Base-by-base conservation (phyloP, 2,888 invertebrate species). In the Acrobeloides nanus region DNA sequence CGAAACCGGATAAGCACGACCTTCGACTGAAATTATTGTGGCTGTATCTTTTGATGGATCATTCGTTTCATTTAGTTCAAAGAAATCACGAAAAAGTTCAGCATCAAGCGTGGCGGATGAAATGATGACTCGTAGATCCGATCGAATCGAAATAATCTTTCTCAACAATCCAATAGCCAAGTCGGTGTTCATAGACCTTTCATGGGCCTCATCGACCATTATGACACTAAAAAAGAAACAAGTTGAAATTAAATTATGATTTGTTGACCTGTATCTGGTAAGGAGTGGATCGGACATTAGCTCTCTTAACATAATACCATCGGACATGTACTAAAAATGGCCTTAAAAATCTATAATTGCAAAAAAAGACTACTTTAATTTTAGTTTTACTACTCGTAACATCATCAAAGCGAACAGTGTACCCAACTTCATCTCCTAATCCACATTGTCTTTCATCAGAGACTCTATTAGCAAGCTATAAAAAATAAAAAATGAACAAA, bases 81-180 rank as follows among this genome's bases (percentile, higher is more conserved):
- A 78, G 54, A 76, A 78, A 42, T 75, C 72, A 37, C 68, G 70
- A 34, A 12, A 20, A 59, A 85, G 84, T 72, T 87, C 84, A 0
- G 92, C 93, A 75, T 97, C 89, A 67, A 93, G 82, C 0, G 95
- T 95, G 0, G 95, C 95, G 0, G 95, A 95, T 0, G 90, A 86
- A 23, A 97, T 82, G 2, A 97, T 64, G 10, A 73, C 56, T 5
- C 66, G 46, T n/a, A 73, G 55, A 52, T 73, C 72, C 7, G 48
- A 56, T 5, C 73, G 57, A 12, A 70, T 48, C 17, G 55, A 50
- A 42, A 68, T 52, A 4, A 73, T 53, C 79, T 93, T 95, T 74
- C 90, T 89, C 44, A 97, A 74, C 0, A 97, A 78, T 0, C 93
- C 93, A 81, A 97, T 83, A 0, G 92, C 78, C 27, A 93, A 86